Evolutionary conservation across 2,888 invertebrate species (phyloP).

Genomic region (Microplitis deprimator): DNA sequence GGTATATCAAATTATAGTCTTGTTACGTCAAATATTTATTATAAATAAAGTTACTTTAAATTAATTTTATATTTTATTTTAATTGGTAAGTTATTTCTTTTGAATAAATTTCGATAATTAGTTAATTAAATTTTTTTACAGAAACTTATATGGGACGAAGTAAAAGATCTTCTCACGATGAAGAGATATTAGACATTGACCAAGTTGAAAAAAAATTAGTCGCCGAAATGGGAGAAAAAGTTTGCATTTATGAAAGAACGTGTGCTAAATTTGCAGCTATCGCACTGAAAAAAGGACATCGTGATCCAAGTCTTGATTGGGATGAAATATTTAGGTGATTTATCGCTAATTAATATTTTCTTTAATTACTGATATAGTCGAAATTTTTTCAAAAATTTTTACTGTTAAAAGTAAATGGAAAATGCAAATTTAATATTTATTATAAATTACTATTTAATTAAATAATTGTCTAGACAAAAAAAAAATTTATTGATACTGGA

Average conservation of each 20-base stretch:
- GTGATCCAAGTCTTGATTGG: conserved; percentile 78
- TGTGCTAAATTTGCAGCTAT: conserved; percentile 79
- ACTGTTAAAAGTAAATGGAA: too few relatives aligned
- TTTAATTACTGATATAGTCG: too few relatives aligned
- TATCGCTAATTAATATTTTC: neutral
- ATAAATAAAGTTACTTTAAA: neutral
- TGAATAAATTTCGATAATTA: neutral
- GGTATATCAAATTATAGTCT: neutral
- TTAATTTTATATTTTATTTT: neutral
- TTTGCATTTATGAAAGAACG: conserved; percentile 85
- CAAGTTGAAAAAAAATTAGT: conserved; percentile 87
- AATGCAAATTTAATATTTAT: too few relatives aligned
- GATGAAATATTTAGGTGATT: conserved; percentile 83
- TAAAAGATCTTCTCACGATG: conserved; percentile 73
- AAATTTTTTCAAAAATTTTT: neutral
- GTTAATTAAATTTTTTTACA: conserved; percentile 63
- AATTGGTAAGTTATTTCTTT: too few relatives aligned
- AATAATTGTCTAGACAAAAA: neutral
- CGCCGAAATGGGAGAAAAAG: conserved; percentile 82
- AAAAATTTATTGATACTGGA: too few relatives aligned
- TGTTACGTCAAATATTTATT: conserved; percentile 3
- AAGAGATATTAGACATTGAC: conserved; percentile 77
- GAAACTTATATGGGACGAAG: conserved; percentile 81
- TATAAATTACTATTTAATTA: too few relatives aligned
- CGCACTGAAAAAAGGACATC: conserved; percentile 72